Conservation (phyloP, 2,113 vertebrate genomes). For the Equus quagga region DNA sequence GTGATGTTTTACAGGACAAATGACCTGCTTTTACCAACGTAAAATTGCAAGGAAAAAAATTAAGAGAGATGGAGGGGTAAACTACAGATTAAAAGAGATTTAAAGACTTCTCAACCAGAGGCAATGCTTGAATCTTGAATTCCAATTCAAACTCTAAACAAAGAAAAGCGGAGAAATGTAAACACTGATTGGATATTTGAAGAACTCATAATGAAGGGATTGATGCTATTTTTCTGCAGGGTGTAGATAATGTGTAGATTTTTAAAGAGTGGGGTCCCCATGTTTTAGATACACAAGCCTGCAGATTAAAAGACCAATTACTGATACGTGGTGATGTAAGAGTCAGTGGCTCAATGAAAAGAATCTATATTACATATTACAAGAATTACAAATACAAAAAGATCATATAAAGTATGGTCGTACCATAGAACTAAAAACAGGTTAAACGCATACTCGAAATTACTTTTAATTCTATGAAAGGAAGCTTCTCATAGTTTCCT, state of each 20-base stretch:
- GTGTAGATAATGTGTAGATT: neutral
- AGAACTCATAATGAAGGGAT: neutral
- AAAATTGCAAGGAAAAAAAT: neutral
- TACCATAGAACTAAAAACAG: neutral
- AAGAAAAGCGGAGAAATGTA: neutral
- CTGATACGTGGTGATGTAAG: neutral
- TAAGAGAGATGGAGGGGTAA: neutral
- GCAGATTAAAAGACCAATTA: neutral
- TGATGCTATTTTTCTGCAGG: neutral
- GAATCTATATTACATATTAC: neutral
- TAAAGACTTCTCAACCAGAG: neutral
- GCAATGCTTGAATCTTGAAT: neutral
- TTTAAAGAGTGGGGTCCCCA: neutral
- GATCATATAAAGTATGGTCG: neutral
- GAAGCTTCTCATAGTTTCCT: neutral
- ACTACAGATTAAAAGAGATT: neutral
- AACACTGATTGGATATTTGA: neutral
- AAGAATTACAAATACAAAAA: neutral
- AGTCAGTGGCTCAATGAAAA: neutral
- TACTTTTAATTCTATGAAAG: neutral
- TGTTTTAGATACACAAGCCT: neutral
- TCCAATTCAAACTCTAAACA: conserved; percentile 4
- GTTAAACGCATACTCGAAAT: neutral
- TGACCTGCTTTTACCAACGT: neutral
- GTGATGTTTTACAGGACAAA: neutral